These are phyloP conservation scores for Tribolium freemani DNA, from an alignment of 2,888 invertebrate genomes.

Conservation along the genomic window DNA sequence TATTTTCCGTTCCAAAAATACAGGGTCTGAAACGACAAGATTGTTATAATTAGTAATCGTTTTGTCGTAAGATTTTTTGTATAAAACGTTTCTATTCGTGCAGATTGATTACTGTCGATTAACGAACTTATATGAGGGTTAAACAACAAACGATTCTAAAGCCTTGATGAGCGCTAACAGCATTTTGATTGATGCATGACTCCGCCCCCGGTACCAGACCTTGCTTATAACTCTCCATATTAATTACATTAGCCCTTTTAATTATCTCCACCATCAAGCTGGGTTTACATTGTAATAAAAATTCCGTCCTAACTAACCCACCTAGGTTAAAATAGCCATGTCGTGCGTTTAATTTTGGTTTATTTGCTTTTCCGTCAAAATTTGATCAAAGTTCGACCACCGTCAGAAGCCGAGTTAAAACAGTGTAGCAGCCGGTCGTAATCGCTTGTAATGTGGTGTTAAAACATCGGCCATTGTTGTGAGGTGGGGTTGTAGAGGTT, in stretches of 20 bases:
- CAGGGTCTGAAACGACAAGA: background rate
- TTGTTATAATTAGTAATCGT: background rate
- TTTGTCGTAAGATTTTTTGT: background rate
- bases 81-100: background rate
- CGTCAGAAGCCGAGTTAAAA: constrained; percentile 36
- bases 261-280: background rate
- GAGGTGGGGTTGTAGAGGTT: constrained; percentile 71
- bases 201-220: constrained; percentile 55
- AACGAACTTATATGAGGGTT: constrained; percentile 47
- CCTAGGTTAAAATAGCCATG: too few species aligned
- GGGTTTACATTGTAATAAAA: background rate
- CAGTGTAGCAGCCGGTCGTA: constrained; percentile 56
- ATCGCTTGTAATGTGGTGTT: constrained; percentile 69
- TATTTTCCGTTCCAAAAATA: background rate
- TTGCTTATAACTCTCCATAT: constrained; percentile 11
- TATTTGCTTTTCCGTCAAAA: background rate
- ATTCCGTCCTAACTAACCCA: background rate
- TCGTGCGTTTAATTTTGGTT: too few species aligned
- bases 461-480: constrained; percentile 68
- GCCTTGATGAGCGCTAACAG: constrained; percentile 65
- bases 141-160: constrained; percentile 48
- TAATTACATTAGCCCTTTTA: background rate
- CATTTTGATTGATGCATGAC: constrained; percentile 65
- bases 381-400: constrained; percentile 3
- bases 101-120: constrained; percentile 62